Conservation (phyloP, 1,140 invertebrate species). For the Diuraphis noxia region DNA sequence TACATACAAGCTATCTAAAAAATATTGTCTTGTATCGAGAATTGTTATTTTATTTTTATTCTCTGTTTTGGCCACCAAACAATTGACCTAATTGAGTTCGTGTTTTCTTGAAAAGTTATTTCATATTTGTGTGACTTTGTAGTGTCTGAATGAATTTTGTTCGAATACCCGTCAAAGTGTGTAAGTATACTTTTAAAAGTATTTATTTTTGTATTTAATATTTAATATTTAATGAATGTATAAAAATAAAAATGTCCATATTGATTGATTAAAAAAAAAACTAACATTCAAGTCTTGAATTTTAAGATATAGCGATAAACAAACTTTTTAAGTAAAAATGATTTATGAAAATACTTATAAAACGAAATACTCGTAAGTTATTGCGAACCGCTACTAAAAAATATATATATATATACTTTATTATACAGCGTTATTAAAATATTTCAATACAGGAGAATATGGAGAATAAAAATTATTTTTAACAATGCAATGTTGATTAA, state of each 20-base stretch:
- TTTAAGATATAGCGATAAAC: neutral
- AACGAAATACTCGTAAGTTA: neutral
- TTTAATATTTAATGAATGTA: neutral
- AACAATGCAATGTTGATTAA: neutral
- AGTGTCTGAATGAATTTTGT: neutral
- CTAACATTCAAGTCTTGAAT: neutral
- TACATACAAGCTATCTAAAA: neutral
- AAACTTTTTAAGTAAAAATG: neutral
- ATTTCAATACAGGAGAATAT: neutral
- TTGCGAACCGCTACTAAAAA: neutral
- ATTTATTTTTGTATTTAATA: neutral
- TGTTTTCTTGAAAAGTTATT: neutral
- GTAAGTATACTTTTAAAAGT: neutral
- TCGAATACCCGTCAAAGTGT: neutral
- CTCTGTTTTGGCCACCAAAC: neutral
- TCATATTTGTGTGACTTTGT: neutral
- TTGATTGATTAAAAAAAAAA: neutral
- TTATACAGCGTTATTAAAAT: neutral
- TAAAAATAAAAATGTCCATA: neutral
- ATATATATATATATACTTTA: too few relatives aligned
- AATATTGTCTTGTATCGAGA: neutral
- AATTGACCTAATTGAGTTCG: neutral
- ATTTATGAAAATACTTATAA: neutral
- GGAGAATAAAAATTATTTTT: neutral
- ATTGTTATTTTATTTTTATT: neutral